Percentiles rank a stretch among this genome's conserved stretches.
Evolutionary conservation across 2,888 invertebrate genomes (phyloP).

Genomic region (Nymphalis polychloros): DNA sequence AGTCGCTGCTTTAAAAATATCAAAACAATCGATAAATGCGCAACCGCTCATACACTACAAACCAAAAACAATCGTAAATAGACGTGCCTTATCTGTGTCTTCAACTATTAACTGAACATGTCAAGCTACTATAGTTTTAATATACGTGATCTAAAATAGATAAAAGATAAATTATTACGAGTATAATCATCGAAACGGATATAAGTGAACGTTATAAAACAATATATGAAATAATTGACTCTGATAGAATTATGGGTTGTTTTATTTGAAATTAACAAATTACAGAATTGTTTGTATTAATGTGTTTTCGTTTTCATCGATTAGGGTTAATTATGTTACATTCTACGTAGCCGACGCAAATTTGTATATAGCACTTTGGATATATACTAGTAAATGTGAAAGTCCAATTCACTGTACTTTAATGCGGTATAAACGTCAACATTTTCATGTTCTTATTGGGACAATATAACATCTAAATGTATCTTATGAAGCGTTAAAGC

Average conservation of each 20-base stretch:
- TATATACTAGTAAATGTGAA: neutral
- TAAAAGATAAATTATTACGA: slow-evolving; percentile 10
- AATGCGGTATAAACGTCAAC: neutral
- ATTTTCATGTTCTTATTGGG: neutral
- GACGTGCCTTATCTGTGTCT: slow-evolving; percentile 4
- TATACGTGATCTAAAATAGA: slow-evolving; percentile 10
- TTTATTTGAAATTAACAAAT: neutral
- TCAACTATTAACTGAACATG: neutral
- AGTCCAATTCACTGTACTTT: neutral
- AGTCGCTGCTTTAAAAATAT: no score
- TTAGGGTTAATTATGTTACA: neutral
- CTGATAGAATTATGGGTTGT: neutral
- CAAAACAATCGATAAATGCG: no score
- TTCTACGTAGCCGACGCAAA: neutral
- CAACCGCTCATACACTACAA: no score
- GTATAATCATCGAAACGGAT: slow-evolving; percentile 7
- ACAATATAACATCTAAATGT: neutral
- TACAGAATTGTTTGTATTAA: neutral
- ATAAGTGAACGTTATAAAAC: slow-evolving; percentile 5
- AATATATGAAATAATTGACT: neutral
- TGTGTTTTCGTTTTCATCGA: neutral
- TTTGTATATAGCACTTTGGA: neutral
- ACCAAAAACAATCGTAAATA: no score
- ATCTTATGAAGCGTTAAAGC: neutral
- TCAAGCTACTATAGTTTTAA: neutral